A percentile compares a stretch with the other conserved stretches of the same genome.
Evolutionary conservation across 2,113 vertebrate genomes (phyloP).

Genomic region (Hydropotes inermis): DNA sequence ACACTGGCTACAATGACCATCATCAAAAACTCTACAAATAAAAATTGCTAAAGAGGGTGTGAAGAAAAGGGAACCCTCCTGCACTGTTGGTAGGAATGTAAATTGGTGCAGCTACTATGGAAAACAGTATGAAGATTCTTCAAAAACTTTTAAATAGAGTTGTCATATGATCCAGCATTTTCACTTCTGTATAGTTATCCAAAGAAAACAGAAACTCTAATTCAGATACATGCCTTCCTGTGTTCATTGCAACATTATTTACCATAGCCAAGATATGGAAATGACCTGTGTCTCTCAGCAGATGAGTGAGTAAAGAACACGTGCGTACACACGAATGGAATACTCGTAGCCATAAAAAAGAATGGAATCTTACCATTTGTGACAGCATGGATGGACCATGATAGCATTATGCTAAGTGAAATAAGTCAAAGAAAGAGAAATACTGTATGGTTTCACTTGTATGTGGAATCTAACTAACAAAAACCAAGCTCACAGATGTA

Average conservation of each 20-base stretch:
- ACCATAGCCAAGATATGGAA: neutral
- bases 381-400: neutral
- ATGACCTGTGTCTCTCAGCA: neutral
- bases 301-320: neutral
- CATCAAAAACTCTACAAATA: neutral
- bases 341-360: neutral
- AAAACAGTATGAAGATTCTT: neutral
- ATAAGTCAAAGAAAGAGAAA: neutral
- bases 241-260: neutral
- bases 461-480: neutral
- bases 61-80: neutral
- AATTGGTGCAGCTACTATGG: neutral
- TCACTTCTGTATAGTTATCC: neutral
- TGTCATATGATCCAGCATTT: neutral
- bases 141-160: neutral
- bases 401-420: neutral
- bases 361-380: neutral
- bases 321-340: accelerated
- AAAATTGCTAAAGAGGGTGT: neutral
- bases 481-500: neutral
- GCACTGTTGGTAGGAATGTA: neutral
- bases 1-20: neutral
- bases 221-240: neutral
- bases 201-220: neutral
- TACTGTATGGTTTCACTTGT: neutral